Evolutionary conservation across 2,888 invertebrate species (phyloP).

Genomic region (Tinea semifulvella): DNA sequence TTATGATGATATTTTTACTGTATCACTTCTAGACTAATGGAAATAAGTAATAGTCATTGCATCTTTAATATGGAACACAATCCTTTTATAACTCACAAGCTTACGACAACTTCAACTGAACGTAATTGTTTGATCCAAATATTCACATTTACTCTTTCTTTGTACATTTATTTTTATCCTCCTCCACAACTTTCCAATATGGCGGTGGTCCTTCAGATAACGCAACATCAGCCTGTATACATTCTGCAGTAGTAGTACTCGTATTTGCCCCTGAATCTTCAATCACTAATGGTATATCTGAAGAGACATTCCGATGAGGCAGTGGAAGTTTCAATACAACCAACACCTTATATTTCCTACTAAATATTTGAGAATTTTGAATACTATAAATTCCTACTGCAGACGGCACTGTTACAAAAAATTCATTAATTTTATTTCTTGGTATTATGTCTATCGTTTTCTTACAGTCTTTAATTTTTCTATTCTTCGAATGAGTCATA

Average conservation of each 20-base stretch:
- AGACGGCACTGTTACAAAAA: neutral
- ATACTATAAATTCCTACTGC: neutral
- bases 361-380: constrained; percentile 12
- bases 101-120: too few species aligned
- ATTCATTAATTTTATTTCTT: neutral
- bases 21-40: too few species aligned
- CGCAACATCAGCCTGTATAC: neutral
- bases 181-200: too few species aligned
- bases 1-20: too few species aligned
- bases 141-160: too few species aligned
- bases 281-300: constrained; percentile 14
- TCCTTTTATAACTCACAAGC: too few species aligned
- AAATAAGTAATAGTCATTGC: too few species aligned
- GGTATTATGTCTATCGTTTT: neutral
- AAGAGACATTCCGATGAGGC: constrained; percentile 11
- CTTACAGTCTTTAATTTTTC: constrained; percentile 7
- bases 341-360: constrained; percentile 10
- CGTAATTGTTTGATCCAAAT: too few species aligned
- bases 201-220: neutral
- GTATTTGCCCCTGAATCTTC: neutral
- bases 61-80: too few species aligned
- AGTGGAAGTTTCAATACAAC: constrained; percentile 9
- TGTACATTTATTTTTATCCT: too few species aligned
- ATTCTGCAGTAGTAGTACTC: neutral
- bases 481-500: neutral